phyloP scores from a whole-genome alignment of 2,797 vertebrate species.

The Coregonus sp. region DNA sequence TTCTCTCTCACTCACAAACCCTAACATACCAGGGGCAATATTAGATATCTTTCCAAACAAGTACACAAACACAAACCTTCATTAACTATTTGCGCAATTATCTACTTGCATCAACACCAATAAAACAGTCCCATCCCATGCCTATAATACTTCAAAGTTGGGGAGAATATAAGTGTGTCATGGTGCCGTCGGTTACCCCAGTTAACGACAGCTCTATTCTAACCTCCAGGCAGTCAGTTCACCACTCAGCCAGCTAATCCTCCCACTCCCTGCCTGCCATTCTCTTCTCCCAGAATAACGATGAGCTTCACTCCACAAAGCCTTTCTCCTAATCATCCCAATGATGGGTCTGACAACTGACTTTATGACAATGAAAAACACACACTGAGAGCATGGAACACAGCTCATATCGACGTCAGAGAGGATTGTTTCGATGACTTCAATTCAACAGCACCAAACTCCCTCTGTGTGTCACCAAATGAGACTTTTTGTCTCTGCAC shows the following conservation, averaged over 20 bases:
- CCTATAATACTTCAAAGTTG: not conserved
- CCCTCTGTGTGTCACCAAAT: slow-evolving; percentile 12
- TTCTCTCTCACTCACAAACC: not conserved
- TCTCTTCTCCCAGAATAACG: slow-evolving; percentile 30
- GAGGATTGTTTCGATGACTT: slow-evolving; percentile 33
- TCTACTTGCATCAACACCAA: not conserved
- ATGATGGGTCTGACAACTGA: slow-evolving; percentile 61
- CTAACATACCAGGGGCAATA: not conserved
- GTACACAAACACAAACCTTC: not conserved
- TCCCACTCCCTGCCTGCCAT: slow-evolving; percentile 18
- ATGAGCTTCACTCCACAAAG: slow-evolving; percentile 55
- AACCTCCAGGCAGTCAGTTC: slow-evolving; percentile 23
- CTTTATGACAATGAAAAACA: slow-evolving; percentile 63
- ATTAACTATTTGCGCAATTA: not conserved
- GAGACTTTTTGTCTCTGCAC: slow-evolving; percentile 17
- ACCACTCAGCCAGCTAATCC: slow-evolving; percentile 43
- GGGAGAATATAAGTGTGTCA: slow-evolving; percentile 19
- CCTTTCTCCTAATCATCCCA: slow-evolving; percentile 54
- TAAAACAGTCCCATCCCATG: not conserved
- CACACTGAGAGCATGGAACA: slow-evolving; percentile 32
- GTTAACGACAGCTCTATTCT: slow-evolving; percentile 36
- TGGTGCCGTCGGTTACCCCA: slow-evolving; percentile 28
- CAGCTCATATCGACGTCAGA: slow-evolving; percentile 48
- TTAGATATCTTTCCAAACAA: not conserved
- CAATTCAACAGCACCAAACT: not conserved